Percentiles rank a stretch among this genome's conserved stretches.
Conservation (phyloP, 2,888 invertebrate genomes). For the Lycia hirtaria region DNA sequence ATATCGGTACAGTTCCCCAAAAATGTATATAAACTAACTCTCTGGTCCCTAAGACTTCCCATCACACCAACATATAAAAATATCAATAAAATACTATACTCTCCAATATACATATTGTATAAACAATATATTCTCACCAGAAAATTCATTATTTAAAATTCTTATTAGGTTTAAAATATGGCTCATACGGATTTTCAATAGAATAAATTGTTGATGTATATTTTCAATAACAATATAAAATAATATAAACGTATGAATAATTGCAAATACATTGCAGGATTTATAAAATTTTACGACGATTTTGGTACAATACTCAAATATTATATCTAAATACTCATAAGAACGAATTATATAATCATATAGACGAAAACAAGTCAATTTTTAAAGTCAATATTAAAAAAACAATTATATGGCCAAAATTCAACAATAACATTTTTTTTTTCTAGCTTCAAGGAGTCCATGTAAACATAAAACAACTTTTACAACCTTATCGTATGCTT, state of each 20-base stretch:
- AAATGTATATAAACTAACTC: constrained; percentile 59
- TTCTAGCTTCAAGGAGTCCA: neutral
- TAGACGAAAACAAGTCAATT: neutral
- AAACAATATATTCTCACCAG: constrained; percentile 2
- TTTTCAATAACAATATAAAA: neutral
- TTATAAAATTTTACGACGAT: neutral
- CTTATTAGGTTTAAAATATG: neutral
- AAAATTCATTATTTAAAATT: neutral
- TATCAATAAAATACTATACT: constrained; percentile 44
- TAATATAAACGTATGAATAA: neutral
- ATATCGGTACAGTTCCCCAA: too few species aligned
- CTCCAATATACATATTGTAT: constrained; percentile 9
- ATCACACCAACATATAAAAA: constrained; percentile 60
- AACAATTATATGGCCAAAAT: constrained; percentile 1
- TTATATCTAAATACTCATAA: neutral
- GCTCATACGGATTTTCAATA: neutral
- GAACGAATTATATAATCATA: neutral
- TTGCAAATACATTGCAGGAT: constrained; percentile 2
- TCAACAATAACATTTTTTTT: neutral
- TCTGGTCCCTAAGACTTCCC: constrained; percentile 69
- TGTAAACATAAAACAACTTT: neutral
- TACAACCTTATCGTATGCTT: constrained; percentile 4
- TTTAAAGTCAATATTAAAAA: neutral
- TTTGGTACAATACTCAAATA: neutral
- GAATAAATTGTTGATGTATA: neutral